Evolutionary conservation across 64 coral and sea anemone genomes (phyloP).

Genomic region (Pocillopora verrucosa): DNA sequence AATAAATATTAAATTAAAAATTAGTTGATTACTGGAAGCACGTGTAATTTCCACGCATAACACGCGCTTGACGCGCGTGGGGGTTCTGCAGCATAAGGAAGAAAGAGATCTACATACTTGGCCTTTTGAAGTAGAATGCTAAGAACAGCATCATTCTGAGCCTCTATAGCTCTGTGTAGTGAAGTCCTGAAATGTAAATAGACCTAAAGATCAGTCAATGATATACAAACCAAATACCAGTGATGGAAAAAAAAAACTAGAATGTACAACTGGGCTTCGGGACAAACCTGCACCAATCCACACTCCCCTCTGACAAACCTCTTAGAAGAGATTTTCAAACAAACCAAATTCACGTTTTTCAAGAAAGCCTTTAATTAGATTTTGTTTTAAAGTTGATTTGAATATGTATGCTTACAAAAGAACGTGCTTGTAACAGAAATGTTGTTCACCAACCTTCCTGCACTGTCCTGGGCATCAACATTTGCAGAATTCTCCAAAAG

Average conservation of each 20-base stretch:
- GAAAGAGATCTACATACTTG: slow-evolving; percentile 47
- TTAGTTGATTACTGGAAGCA: too few species aligned
- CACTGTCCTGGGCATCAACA: slow-evolving; percentile 77
- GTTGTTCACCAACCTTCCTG: slow-evolving; percentile 54
- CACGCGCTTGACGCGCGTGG: neutral
- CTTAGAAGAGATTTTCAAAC: neutral
- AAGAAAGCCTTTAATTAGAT: too few species aligned
- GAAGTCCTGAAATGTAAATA: slow-evolving; percentile 67
- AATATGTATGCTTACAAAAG: too few species aligned
- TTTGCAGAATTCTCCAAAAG: slow-evolving; percentile 77
- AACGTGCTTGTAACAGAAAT: neutral
- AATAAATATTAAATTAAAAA: too few species aligned
- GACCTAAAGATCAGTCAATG: too few species aligned
- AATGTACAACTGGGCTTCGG: too few species aligned
- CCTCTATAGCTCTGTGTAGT: slow-evolving; percentile 88
- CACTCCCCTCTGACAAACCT: too few species aligned
- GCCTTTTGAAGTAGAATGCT: slow-evolving; percentile 74
- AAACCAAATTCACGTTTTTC: neutral
- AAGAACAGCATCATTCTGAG: slow-evolving; percentile 84
- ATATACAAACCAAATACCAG: too few species aligned
- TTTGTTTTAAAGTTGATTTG: too few species aligned
- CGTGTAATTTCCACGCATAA: neutral
- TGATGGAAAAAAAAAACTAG: too few species aligned
- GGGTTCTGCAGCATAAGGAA: neutral
- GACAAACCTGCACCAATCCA: too few species aligned